These are phyloP conservation scores for Littorina saxatilis DNA, from an alignment of 1,140 invertebrate genomes.

Conservation along the genomic window DNA sequence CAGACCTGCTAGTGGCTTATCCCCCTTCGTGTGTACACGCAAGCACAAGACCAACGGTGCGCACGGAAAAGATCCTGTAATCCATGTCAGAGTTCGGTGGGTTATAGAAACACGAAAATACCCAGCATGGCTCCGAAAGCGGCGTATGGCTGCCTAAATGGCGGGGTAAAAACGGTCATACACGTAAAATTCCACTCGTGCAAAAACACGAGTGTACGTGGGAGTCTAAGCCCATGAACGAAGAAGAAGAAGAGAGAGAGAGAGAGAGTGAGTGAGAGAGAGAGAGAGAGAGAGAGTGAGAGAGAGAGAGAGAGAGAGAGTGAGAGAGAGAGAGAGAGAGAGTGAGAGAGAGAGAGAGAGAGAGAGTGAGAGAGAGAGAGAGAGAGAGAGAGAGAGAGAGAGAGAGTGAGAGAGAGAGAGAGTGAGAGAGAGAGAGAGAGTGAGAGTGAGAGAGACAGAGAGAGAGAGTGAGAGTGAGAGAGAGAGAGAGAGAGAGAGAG, in stretches of 20 bases:
- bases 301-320: neutral
- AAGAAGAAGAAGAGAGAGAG: neutral
- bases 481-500: neutral
- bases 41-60: too few species aligned
- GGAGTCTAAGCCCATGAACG: too few species aligned
- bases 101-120: too few species aligned
- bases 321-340: neutral
- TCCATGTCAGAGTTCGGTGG: too few species aligned
- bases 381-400: neutral
- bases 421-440: neutral
- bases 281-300: neutral
- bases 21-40: too few species aligned
- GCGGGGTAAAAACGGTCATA: too few species aligned
- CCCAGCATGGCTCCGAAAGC: too few species aligned
- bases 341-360: neutral
- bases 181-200: too few species aligned
- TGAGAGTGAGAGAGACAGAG: neutral
- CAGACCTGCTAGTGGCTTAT: too few species aligned
- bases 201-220: too few species aligned
- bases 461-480: neutral
- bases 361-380: neutral
- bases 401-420: conserved; percentile 1
- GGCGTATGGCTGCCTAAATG: too few species aligned
- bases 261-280: neutral
- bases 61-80: too few species aligned